Base-by-base conservation (phyloP, 2,797 vertebrate genomes). In the Pangasius larnaudii region DNA sequence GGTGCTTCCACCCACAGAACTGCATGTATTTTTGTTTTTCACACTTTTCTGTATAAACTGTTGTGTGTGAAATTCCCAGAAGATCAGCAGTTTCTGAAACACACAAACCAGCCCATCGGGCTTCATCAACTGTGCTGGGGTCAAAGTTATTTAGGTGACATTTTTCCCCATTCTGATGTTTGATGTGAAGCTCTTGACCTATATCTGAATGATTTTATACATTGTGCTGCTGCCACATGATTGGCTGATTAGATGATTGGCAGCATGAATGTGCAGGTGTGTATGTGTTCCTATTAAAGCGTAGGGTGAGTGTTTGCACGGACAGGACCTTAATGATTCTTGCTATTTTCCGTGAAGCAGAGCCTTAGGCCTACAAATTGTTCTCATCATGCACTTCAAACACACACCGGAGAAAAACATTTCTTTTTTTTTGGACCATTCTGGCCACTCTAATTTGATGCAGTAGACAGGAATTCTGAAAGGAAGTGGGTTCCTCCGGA, bases 381-480 rank as follows among this genome's bases (percentile, higher is more conserved):
- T 67, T 39, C 59, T 79, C 46, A 61, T 82, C n/a, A 56, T 46
- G 24, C 19, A 53, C 65, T 74, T 71, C 22, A 67, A n/a, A 39
- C 9, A 59, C 36, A 30, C 58, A 5, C 19, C 33, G 10, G 19
- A 59, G 53, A 36, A 56, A 58, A 33, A 51, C 53, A 24, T 39
- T 59, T 36, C 10, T 58, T 63, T 81, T 63, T 81, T n/a, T 63
- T 63, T n/a, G 7, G 22, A 10, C 30, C 9, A 36, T 19, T 72
- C n/a, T 39, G 22, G 30, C 18, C 6, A 8, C 36, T 27, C 19
- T 77, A 77, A 58, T 81, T 61, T 30, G 49, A 86, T 22, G 56
- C 67, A 63, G 78, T 80, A 72, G 79, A 88, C 71, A 71, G 78
- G 86, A 90, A 87, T 87, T 85, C 69, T 56, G 30, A 74, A 71